phyloP scores from a whole-genome alignment of 2,113 vertebrate genomes.

The Apodemus sylvaticus region DNA sequence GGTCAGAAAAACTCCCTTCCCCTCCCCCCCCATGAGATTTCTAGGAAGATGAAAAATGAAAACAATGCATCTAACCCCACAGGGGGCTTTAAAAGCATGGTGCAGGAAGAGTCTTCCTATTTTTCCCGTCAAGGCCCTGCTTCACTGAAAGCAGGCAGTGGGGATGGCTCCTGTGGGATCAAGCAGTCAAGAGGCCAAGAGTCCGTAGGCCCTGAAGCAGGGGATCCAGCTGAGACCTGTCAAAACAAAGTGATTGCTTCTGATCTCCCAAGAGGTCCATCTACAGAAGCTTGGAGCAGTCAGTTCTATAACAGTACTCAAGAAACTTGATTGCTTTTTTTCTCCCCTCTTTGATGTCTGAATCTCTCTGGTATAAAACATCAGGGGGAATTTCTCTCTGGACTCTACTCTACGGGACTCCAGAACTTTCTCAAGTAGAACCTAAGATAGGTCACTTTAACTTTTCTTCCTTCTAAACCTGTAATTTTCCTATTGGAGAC shows the following conservation, averaged over 20 bases:
- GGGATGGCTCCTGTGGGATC: accelerated
- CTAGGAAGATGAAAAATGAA: slow-evolving; percentile 45
- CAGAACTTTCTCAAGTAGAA: background rate
- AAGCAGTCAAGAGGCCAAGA: background rate
- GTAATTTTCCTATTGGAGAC: background rate
- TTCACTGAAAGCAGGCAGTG: background rate
- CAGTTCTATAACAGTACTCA: background rate
- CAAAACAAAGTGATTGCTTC: background rate
- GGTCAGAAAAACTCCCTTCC: background rate
- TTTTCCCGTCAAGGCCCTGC: background rate
- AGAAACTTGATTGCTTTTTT: background rate
- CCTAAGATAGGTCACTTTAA: slow-evolving; percentile 28
- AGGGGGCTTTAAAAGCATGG: background rate
- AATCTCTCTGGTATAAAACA: background rate
- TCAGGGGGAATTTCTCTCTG: background rate
- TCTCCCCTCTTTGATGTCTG: background rate
- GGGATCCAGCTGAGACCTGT: background rate
- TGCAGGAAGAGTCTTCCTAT: background rate
- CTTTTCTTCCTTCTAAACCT: background rate
- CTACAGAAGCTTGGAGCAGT: background rate
- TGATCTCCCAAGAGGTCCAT: background rate
- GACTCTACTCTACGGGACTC: background rate
- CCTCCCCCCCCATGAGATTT: background rate
- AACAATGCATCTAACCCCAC: background rate
- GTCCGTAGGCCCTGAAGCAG: background rate